phyloP scores from a whole-genome alignment of 2,113 vertebrate genomes.

The Ophthalmolycus amberensis region DNA sequence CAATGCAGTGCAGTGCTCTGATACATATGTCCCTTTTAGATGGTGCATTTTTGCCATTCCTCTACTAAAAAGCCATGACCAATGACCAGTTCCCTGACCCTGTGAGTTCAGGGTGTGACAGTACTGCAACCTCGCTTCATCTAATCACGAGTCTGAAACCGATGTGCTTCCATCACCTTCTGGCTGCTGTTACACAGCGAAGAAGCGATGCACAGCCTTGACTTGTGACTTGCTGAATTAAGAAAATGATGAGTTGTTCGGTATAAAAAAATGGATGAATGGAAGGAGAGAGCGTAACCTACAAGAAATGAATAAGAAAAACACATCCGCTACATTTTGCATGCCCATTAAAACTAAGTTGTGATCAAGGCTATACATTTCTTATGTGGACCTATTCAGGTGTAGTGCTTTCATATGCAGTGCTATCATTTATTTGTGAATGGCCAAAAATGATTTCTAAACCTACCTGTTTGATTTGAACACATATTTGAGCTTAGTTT shows the following conservation, averaged over 20 bases:
- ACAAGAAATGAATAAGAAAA: no score
- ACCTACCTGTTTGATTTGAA: neutral
- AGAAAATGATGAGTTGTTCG: no score
- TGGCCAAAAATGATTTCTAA: neutral
- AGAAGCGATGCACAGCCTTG: neutral
- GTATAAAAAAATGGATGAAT: no score
- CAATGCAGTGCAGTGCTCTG: neutral
- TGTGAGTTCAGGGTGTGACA: neutral
- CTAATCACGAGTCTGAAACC: constrained; percentile 7
- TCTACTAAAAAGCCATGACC: neutral
- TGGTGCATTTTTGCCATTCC: neutral
- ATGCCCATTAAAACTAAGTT: neutral
- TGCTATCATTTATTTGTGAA: no score
- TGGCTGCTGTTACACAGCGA: neutral
- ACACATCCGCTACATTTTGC: constrained; percentile 1
- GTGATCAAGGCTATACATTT: neutral
- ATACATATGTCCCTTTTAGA: neutral
- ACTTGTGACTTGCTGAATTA: neutral
- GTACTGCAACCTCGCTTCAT: neutral
- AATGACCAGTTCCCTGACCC: constrained; percentile 10
- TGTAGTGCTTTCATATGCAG: neutral
- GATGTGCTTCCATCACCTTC: neutral
- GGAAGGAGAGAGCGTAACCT: no score
- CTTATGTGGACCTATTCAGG: neutral
- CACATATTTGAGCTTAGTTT: constrained; percentile 8